Conservation (phyloP, 2,113 vertebrate genomes). For the Hiodon alosoides region DNA sequence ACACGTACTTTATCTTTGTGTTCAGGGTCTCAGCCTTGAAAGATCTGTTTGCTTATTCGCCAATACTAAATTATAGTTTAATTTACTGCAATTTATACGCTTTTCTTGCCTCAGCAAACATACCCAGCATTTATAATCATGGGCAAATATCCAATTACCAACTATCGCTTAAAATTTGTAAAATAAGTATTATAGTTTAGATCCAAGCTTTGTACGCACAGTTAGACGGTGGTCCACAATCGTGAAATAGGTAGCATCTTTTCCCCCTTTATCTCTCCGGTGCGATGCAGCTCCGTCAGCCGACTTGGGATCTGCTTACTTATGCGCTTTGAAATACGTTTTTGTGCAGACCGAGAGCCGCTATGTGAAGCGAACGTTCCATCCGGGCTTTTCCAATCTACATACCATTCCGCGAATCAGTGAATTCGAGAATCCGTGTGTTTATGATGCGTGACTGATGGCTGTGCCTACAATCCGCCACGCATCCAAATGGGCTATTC, state of each 20-base stretch:
- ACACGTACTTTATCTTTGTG: conserved; percentile 5
- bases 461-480: not conserved
- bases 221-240: not conserved
- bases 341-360: conserved; percentile 6
- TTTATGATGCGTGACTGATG: not conserved
- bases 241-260: conserved; percentile 7
- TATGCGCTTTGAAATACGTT: not conserved
- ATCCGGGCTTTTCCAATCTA: conserved; percentile 15
- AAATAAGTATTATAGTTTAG: not conserved
- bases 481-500: conserved; percentile 1
- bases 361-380: conserved; percentile 3
- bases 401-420: not conserved
- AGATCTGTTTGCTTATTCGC: not conserved
- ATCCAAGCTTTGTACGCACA: not conserved
- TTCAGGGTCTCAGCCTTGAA: not conserved
- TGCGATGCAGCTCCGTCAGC: not conserved
- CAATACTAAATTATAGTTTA: not conserved
- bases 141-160: not conserved
- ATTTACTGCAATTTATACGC: not conserved
- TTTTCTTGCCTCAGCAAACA: not conserved
- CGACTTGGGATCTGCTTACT: not conserved
- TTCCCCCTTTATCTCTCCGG: not conserved
- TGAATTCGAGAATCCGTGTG: not conserved
- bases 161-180: not conserved
- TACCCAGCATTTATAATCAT: conserved; percentile 5